phyloP scores from a whole-genome alignment of 2,113 vertebrate genomes.

The Vimba vimba region DNA sequence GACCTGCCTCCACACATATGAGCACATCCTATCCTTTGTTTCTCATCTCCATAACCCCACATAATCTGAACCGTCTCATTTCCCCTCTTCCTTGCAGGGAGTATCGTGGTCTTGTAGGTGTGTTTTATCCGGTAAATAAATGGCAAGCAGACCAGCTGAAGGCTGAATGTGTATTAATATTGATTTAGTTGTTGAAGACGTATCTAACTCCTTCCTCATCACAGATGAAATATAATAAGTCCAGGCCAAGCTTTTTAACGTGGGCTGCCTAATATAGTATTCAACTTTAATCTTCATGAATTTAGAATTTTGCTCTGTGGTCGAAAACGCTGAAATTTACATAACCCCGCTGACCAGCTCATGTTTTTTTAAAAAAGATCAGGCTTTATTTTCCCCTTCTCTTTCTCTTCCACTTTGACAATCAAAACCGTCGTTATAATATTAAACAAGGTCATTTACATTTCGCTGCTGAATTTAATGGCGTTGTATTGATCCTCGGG shows the following conservation, averaged over 20 bases:
- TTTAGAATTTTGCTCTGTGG: slow-evolving; percentile 71
- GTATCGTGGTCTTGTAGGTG: slow-evolving; percentile 13
- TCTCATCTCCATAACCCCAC: slow-evolving; percentile 22
- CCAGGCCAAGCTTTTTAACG: slow-evolving; percentile 59
- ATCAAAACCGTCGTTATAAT: slow-evolving; percentile 56
- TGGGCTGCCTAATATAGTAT: slow-evolving; percentile 65
- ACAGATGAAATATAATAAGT: slow-evolving; percentile 57
- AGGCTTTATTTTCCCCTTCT: slow-evolving; percentile 50
- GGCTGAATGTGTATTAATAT: slow-evolving; percentile 62
- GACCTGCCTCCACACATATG: not conserved
- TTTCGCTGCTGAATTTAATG: slow-evolving; percentile 55
- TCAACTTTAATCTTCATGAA: slow-evolving; percentile 75
- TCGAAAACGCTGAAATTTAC: slow-evolving; percentile 63
- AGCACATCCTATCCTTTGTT: slow-evolving; percentile 13
- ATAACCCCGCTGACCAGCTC: slow-evolving; percentile 70
- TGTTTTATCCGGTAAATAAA: slow-evolving; percentile 41
- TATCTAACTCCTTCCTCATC: slow-evolving; percentile 65
- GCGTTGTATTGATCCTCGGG: slow-evolving; percentile 54
- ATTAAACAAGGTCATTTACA: slow-evolving; percentile 57
- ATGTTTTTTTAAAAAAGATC: slow-evolving; percentile 67
- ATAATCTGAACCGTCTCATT: slow-evolving; percentile 10
- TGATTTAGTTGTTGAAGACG: slow-evolving; percentile 66
- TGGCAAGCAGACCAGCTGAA: slow-evolving; percentile 36
- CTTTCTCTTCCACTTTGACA: slow-evolving; percentile 52
- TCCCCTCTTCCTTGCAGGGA: not conserved